Base-by-base conservation (phyloP, 2,797 vertebrate genomes). In the Eulemur coronatus region DNA sequence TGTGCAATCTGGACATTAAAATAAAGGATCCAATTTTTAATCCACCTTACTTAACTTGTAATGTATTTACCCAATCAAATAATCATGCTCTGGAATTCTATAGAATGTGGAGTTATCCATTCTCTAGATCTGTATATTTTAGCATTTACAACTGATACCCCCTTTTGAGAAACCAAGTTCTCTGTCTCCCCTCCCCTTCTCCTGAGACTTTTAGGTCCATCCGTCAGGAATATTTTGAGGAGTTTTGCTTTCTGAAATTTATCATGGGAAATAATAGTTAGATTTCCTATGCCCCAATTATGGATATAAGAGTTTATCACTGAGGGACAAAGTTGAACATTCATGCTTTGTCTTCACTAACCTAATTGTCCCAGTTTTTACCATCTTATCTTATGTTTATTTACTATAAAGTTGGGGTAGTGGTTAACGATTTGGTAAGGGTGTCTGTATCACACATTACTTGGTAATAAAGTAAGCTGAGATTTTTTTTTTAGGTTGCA, bases 391-490 rank as follows among this genome's bases (percentile, higher is more conserved):
- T 94, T 80, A 79, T 76, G 48, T 81, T 78, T 88, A 57, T 76
- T 91, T 86, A 63, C 9, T 61, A 81, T 79, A 81, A 94, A 89
- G 30, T 86, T 59, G 41, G 28, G 4, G 17, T 72, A 57, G 1
- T n/a, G 3, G 5, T 70, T 87, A 95, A 69, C 5, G 55, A 46
- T 72, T 86, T 38, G 35, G 9, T 52, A 92, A 88, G 35, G 7
- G 12, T 81, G 48, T 88, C 78, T 92, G 84, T 13, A 48, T 90
- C 59, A 88, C 30, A 84, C 67, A 95, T 55, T 79, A 76, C 43
- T 85, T 95, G 67, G 13, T 76, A 91, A 94, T 41, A 92, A 70
- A 89, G 85, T 38, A 87, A 26, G 13, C n/a, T 55, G 43, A 87
- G 5, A 17, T 4, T 33, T 18, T 78, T 67, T 59, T 84, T 89